These are phyloP conservation scores for Prolemur simus DNA, from an alignment of 2,113 vertebrate genomes.

Conservation along the genomic window DNA sequence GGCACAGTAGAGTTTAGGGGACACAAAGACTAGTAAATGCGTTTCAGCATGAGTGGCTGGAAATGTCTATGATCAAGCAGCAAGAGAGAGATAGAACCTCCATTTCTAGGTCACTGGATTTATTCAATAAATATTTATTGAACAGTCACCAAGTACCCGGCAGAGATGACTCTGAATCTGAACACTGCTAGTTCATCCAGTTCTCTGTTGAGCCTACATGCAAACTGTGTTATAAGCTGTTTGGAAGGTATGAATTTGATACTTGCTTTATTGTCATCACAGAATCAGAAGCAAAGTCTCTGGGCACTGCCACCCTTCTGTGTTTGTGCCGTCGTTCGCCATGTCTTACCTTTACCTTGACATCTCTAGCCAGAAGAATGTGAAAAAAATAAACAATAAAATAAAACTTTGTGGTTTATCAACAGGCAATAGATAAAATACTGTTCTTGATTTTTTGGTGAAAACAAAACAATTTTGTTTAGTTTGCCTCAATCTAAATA, in stretches of 20 bases:
- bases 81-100: conserved; percentile 27
- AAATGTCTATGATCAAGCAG: conserved; percentile 41
- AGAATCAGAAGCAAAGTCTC: neutral
- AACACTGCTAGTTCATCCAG: neutral
- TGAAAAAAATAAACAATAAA: neutral
- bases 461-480: neutral
- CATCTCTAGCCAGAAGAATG: neutral
- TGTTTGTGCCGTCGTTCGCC: neutral
- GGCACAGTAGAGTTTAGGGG: neutral
- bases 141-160: neutral
- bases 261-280: neutral
- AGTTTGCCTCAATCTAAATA: neutral
- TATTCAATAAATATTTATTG: conserved; percentile 57
- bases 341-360: neutral
- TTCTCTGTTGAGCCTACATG: neutral
- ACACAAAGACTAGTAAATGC: neutral
- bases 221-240: neutral
- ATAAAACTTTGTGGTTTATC: neutral
- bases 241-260: neutral
- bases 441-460: neutral
- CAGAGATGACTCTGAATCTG: neutral
- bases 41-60: conserved; percentile 36
- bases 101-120: conserved; percentile 37
- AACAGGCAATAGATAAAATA: neutral
- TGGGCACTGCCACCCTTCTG: neutral